phyloP scores from a whole-genome alignment of 2,888 invertebrate species.

The Scaptomyza flava region DNA sequence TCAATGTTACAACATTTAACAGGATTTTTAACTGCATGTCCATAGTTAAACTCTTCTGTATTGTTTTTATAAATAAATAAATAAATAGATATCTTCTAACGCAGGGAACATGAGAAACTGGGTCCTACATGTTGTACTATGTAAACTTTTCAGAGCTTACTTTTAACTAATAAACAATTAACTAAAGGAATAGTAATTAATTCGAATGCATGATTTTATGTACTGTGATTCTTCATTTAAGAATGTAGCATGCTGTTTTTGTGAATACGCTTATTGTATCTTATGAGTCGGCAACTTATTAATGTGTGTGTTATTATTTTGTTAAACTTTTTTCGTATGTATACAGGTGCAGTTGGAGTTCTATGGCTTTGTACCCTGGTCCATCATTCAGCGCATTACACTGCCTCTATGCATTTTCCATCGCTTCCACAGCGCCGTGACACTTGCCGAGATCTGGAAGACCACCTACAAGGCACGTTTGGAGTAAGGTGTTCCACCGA shows the following conservation, averaged over 20 bases:
- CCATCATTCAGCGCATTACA: conserved; percentile 95
- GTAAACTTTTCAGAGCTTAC: neutral
- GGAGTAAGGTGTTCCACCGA: conserved; percentile 87
- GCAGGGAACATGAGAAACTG: neutral
- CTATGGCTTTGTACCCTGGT: conserved; percentile 97
- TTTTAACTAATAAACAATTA: no score
- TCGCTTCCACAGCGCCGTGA: conserved; percentile 97
- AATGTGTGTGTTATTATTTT: neutral
- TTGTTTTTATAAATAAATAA: neutral
- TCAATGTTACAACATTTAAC: neutral
- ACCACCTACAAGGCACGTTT: conserved; percentile 96
- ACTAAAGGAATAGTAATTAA: no score
- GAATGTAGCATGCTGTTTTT: conserved; percentile 16
- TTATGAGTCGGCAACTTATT: neutral
- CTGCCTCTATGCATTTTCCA: conserved; percentile 98
- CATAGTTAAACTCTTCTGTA: neutral
- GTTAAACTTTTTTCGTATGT: no score
- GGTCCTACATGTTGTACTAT: neutral
- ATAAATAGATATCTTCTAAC: neutral
- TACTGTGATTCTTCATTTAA: neutral
- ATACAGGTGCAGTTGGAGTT: conserved; percentile 92
- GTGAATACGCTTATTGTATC: neutral
- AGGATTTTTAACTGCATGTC: neutral
- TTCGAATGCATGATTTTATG: neutral
- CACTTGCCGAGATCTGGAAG: conserved; percentile 98